These are phyloP conservation scores for Lordiphosa stackelbergi DNA, from an alignment of 1,140 invertebrate genomes.

Conservation along the genomic window DNA sequence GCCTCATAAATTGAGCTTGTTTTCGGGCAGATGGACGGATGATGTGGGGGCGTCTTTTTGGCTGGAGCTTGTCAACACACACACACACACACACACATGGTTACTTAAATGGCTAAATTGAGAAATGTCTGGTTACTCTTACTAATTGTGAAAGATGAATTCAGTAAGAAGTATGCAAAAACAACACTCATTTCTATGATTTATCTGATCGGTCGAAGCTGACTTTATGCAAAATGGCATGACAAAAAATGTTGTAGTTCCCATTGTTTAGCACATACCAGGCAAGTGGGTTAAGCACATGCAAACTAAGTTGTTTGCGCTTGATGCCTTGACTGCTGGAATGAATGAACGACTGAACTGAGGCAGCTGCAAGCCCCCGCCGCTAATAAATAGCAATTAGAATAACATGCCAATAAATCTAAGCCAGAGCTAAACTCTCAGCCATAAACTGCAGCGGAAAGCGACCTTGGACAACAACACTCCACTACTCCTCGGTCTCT, in stretches of 20 bases:
- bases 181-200: too few species aligned
- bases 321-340: slow-evolving; percentile 32
- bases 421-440: slow-evolving; percentile 43
- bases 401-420: slow-evolving; percentile 70
- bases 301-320: slow-evolving; percentile 61
- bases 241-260: too few species aligned
- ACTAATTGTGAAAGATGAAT: neutral
- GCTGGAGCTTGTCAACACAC: slow-evolving; percentile 48
- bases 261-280: slow-evolving; percentile 18
- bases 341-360: slow-evolving; percentile 34
- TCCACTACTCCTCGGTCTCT: slow-evolving; percentile 32
- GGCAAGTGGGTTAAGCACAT: slow-evolving; percentile 65
- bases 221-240: too few species aligned
- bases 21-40: slow-evolving; percentile 17
- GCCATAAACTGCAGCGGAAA: slow-evolving; percentile 50
- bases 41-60: slow-evolving; percentile 34
- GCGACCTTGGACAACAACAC: slow-evolving; percentile 29
- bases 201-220: too few species aligned
- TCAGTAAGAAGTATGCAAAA: too few species aligned
- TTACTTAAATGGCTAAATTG: slow-evolving; percentile 25
- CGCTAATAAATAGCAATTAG: slow-evolving; percentile 69
- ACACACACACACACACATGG: slow-evolving; percentile 11
- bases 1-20: slow-evolving; percentile 55
- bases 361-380: slow-evolving; percentile 21
- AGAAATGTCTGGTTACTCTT: slow-evolving; percentile 29